A percentile compares a stretch with the other conserved stretches of the same genome.
These are phyloP conservation scores for Epinephelus cyanopodus DNA, from an alignment of 2,113 vertebrate genomes.

Conservation along the genomic window DNA sequence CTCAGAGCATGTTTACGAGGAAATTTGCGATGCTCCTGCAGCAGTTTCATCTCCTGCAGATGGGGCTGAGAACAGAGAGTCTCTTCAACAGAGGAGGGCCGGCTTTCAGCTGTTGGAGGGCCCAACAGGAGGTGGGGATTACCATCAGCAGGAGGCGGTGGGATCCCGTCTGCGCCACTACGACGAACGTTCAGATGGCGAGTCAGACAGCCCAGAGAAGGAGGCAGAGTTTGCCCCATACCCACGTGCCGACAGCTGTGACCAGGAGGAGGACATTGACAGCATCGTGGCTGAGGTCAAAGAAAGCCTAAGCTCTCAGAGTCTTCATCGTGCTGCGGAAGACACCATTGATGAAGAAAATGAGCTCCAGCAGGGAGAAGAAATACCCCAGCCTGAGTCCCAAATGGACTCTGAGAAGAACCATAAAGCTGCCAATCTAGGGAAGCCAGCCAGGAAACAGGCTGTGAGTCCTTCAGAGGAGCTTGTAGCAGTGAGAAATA, in stretches of 20 bases:
- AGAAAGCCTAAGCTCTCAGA: slow-evolving; percentile 91
- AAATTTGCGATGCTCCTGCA: slow-evolving; percentile 88
- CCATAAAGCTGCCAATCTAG: neutral
- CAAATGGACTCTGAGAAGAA: slow-evolving; percentile 59
- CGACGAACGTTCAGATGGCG: slow-evolving; percentile 93
- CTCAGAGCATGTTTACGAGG: slow-evolving; percentile 97
- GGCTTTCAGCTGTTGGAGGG: slow-evolving; percentile 87
- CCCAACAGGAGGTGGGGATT: slow-evolving; percentile 85
- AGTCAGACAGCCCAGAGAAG: slow-evolving; percentile 97
- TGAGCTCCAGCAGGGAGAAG: slow-evolving; percentile 64
- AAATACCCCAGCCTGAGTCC: slow-evolving; percentile 83
- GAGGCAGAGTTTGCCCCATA: slow-evolving; percentile 96
- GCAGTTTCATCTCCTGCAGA: slow-evolving; percentile 20
- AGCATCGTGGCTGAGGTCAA: slow-evolving; percentile 90
- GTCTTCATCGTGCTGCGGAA: slow-evolving; percentile 66
- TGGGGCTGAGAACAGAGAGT: slow-evolving; percentile 67
- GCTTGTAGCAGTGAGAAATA: slow-evolving; percentile 83
- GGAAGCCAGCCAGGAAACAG: slow-evolving; percentile 9
- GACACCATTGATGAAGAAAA: slow-evolving; percentile 46
- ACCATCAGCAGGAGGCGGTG: slow-evolving; percentile 92
- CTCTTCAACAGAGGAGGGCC: slow-evolving; percentile 72
- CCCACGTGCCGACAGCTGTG: slow-evolving; percentile 93
- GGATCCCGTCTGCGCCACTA: slow-evolving; percentile 96
- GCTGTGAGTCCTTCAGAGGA: slow-evolving; percentile 76
- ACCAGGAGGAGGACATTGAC: slow-evolving; percentile 94